phyloP scores from a whole-genome alignment of 35 echinoderm and acorn worm species.

The Heliocidaris erythrogramma region DNA sequence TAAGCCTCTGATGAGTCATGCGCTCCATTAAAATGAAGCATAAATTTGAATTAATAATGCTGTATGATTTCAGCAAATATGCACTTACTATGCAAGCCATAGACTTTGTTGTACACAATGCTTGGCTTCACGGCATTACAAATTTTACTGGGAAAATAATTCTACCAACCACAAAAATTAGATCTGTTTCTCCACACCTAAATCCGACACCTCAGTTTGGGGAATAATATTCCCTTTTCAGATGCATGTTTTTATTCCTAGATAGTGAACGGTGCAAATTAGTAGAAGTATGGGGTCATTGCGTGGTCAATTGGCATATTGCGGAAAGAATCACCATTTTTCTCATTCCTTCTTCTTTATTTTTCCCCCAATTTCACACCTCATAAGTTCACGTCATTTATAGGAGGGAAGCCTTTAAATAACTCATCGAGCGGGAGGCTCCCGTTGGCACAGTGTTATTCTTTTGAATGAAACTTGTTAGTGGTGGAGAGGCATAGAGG shows the following conservation, averaged over 20 bases:
- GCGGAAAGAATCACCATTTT: slow-evolving; percentile 23
- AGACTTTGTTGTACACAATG: neutral
- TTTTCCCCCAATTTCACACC: slow-evolving; percentile 4
- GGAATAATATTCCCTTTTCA: neutral
- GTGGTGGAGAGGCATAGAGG: neutral
- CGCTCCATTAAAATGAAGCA: neutral
- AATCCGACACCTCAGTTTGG: neutral
- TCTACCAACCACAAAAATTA: neutral
- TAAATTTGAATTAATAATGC: slow-evolving; percentile 14
- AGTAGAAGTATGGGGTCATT: slow-evolving; percentile 18
- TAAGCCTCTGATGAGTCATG: neutral
- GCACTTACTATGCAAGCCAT: neutral
- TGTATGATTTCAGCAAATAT: neutral
- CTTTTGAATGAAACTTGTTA: slow-evolving; percentile 8
- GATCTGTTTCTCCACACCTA: neutral
- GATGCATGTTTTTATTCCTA: neutral
- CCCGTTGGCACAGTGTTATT: neutral
- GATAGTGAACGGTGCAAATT: neutral
- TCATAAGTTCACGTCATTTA: neutral
- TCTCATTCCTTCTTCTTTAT: neutral
- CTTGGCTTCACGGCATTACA: neutral
- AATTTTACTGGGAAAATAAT: neutral
- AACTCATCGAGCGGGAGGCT: neutral
- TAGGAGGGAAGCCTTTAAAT: neutral
- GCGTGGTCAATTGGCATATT: slow-evolving; percentile 21